Conservation (phyloP, 2,888 invertebrate species). For the Antheraea assamensis region DNA sequence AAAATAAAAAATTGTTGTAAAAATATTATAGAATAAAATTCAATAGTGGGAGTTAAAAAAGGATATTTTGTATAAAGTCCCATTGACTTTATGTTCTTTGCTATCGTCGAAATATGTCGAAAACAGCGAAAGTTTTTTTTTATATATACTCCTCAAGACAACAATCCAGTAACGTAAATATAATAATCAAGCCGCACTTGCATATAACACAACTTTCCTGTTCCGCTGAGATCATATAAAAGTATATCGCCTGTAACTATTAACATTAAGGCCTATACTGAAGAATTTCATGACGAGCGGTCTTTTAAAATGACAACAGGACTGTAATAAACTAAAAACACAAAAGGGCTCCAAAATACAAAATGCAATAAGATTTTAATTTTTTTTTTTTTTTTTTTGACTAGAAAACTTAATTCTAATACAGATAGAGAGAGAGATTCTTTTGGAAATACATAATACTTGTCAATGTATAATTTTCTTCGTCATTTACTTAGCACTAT, state of each 20-base stretch:
- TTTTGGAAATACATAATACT: slow-evolving; percentile 75
- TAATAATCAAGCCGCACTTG: background rate
- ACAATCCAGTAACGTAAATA: background rate
- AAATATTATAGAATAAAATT: no score
- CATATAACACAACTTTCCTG: background rate
- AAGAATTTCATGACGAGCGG: background rate
- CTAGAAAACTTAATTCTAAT: slow-evolving; percentile 79
- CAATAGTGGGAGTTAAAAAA: no score
- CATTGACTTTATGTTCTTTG: no score
- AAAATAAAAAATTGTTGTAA: no score
- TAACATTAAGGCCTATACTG: background rate
- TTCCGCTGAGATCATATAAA: background rate
- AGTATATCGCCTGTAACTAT: background rate
- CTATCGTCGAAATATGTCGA: no score
- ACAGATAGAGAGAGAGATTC: slow-evolving; percentile 77
- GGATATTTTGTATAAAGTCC: no score
- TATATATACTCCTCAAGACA: background rate
- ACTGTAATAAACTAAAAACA: background rate
- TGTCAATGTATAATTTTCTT: slow-evolving; percentile 55
- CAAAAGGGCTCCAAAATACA: slow-evolving; percentile 23
- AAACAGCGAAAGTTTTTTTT: background rate
- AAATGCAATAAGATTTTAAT: slow-evolving; percentile 55
- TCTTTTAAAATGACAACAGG: background rate
- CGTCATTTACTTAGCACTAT: slow-evolving; percentile 61
- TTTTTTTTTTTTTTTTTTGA: slow-evolving; percentile 75